Percentiles rank a stretch among this genome's conserved stretches.
Evolutionary conservation across 2,888 invertebrate genomes (phyloP).

Genomic region (Oscheius sp.): DNA sequence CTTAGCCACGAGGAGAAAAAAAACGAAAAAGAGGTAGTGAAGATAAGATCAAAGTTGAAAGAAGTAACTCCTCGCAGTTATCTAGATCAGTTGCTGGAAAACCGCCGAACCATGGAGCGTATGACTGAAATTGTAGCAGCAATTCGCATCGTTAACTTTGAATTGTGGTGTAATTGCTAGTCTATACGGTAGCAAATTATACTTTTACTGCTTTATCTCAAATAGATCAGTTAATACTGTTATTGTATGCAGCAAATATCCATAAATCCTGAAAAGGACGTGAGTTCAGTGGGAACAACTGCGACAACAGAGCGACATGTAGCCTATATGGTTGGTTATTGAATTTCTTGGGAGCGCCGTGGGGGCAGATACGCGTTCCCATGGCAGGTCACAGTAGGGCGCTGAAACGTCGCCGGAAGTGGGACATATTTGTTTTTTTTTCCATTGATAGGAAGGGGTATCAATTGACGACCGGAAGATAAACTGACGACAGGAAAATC

Average conservation of each 20-base stretch:
- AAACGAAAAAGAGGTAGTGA: neutral
- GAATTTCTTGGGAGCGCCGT: constrained; percentile 31
- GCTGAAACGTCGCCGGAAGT: no score
- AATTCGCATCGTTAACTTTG: neutral
- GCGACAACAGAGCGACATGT: constrained; percentile 9
- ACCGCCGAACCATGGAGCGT: neutral
- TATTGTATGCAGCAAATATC: constrained; percentile 5
- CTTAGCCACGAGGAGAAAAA: neutral
- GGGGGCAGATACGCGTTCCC: constrained; percentile 10
- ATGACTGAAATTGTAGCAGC: constrained; percentile 7
- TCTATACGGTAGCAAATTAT: constrained; percentile 8
- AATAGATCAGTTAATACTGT: neutral
- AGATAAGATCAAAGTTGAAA: constrained; percentile 15
- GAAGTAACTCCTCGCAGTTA: constrained; percentile 1
- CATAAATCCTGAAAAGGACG: neutral
- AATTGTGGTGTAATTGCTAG: neutral
- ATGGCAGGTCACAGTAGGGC: constrained; percentile 13
- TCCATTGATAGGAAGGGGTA: neutral
- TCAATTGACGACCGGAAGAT: no score
- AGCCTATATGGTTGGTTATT: constrained; percentile 19
- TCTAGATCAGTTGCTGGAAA: neutral
- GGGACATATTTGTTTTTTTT: neutral
- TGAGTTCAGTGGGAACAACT: neutral
- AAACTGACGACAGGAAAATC: neutral
- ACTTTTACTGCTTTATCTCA: neutral